These are phyloP conservation scores for Leucopsar rothschildi DNA, from an alignment of 2,113 vertebrate species.

Conservation along the genomic window DNA sequence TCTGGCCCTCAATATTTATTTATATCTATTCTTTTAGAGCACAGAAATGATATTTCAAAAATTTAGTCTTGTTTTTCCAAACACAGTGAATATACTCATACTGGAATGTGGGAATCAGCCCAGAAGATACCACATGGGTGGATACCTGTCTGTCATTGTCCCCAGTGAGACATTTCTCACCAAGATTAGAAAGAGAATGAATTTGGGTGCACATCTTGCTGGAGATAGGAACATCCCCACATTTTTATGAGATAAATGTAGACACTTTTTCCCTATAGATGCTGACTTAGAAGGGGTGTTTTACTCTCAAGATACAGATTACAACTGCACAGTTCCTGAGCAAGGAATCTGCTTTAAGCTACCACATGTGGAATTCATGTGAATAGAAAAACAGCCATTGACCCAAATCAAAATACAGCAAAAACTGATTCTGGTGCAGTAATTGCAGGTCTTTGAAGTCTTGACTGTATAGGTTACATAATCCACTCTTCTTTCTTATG, in stretches of 20 bases:
- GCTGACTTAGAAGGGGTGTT: neutral
- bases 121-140: neutral
- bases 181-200: neutral
- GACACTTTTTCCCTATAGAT: neutral
- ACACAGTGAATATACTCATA: neutral
- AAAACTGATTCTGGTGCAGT: neutral
- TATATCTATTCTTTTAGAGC: neutral
- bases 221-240: neutral
- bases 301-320: neutral
- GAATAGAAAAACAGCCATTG: neutral
- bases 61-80: neutral
- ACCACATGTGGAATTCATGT: neutral
- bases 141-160: neutral
- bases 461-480: neutral
- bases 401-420: neutral
- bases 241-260: neutral
- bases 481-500: neutral
- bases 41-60: neutral
- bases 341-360: neutral
- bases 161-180: neutral
- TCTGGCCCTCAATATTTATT: neutral
- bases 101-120: neutral
- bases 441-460: neutral
- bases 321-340: neutral
- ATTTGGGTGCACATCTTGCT: neutral